Evolutionary conservation across 2,888 invertebrate genomes (phyloP).

Genomic region (Meloe dianella): DNA sequence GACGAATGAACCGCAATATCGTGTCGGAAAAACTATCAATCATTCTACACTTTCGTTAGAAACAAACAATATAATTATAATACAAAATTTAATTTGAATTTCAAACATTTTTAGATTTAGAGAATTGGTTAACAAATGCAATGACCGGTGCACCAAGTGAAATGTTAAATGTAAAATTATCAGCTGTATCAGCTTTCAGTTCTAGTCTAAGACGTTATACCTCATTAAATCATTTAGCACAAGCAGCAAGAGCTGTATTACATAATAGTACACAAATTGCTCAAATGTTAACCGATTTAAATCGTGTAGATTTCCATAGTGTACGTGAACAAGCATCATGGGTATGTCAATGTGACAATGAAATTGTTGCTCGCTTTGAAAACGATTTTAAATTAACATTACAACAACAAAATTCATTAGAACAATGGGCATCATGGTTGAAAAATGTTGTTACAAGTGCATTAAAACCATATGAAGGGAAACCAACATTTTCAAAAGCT

Average conservation of each 20-base stretch:
- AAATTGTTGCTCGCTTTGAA: constrained; percentile 77
- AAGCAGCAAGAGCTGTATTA: constrained; percentile 91
- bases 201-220: constrained; percentile 96
- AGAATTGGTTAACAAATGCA: constrained; percentile 83
- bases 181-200: constrained; percentile 89
- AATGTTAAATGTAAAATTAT: constrained; percentile 81
- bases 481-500: constrained; percentile 81
- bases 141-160: constrained; percentile 82
- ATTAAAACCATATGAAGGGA: constrained; percentile 85
- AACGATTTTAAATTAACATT: constrained; percentile 92
- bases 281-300: constrained; percentile 96
- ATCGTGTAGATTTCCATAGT: constrained; percentile 97
- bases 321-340: constrained; percentile 93
- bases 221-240: constrained; percentile 94
- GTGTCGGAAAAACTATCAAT: not conserved
- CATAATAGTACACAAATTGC: constrained; percentile 94
- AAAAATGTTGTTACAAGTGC: constrained; percentile 91
- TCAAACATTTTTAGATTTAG: constrained; percentile 67
- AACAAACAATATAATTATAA: no score
- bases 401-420: constrained; percentile 90
- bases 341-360: constrained; percentile 95
- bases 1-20: no score
- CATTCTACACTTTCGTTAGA: not conserved
- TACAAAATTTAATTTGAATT: no score
- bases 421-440: constrained; percentile 98